Percentiles rank a stretch among this genome's conserved stretches.
Evolutionary conservation across 64 coral and sea anemone species (phyloP).

Genomic region (Dendronephthya gigantea): DNA sequence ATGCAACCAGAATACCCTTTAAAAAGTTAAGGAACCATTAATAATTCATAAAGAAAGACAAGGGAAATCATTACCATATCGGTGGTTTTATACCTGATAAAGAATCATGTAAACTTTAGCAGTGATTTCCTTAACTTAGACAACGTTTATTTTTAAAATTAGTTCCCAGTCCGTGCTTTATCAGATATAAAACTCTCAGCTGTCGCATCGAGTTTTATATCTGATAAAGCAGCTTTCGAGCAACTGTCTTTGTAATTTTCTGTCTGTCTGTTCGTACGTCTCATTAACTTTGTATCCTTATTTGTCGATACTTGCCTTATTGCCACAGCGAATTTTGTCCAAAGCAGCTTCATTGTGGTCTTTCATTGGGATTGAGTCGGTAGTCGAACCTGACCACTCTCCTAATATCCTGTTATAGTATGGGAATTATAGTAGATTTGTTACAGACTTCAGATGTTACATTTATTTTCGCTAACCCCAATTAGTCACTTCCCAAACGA

Average conservation of each 20-base stretch:
- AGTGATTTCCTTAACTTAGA: not conserved
- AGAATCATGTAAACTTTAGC: no score
- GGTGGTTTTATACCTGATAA: no score
- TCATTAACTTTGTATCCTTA: not conserved
- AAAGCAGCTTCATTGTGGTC: not conserved
- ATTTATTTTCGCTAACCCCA: no score
- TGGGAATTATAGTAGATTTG: not conserved
- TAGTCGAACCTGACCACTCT: not conserved
- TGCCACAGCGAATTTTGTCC: not conserved
- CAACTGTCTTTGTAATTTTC: no score
- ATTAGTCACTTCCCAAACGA: no score
- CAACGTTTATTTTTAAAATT: not conserved
- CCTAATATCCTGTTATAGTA: not conserved
- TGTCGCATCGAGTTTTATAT: no score
- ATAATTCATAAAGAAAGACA: not conserved
- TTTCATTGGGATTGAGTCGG: not conserved
- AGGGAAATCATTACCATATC: not conserved
- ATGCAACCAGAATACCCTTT: not conserved
- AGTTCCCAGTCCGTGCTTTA: no score
- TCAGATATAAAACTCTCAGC: no score
- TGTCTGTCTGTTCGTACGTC: not conserved
- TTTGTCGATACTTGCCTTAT: not conserved
- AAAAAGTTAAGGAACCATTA: not conserved
- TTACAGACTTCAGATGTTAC: no score
- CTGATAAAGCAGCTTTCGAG: no score